These are phyloP conservation scores for Tigriopus japonicus DNA, from an alignment of 1,140 invertebrate species.

Conservation along the genomic window DNA sequence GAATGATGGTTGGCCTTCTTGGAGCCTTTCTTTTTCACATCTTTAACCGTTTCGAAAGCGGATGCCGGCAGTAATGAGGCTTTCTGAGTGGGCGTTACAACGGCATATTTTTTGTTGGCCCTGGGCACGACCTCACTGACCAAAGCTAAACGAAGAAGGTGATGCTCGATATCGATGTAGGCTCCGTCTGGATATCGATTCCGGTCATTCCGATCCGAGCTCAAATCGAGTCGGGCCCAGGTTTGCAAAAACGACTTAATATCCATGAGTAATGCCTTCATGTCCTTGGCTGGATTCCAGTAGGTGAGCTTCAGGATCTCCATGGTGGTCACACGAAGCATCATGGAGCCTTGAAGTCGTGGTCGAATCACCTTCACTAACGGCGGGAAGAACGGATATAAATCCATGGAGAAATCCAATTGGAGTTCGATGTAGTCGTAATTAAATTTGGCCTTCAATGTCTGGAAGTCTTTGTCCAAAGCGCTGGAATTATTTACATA, in stretches of 20 bases:
- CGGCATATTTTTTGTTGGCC: conserved; percentile 13
- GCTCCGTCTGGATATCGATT: conserved; percentile 21
- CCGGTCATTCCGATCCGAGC: conserved; percentile 21
- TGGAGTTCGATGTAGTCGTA: conserved; percentile 25
- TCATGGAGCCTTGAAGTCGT: conserved; percentile 22
- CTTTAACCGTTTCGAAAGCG: too few species aligned
- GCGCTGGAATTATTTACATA: conserved; percentile 18
- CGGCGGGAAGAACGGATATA: conserved; percentile 26
- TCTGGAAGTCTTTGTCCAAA: conserved; percentile 20
- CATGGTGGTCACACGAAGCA: conserved; percentile 25
- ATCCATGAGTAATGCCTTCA: conserved; percentile 22
- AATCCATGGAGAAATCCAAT: conserved; percentile 25
- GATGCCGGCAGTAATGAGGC: too few species aligned
- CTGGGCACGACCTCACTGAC: conserved; percentile 21
- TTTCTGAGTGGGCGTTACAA: neutral
- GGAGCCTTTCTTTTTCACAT: too few species aligned
- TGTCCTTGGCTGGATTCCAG: conserved; percentile 24
- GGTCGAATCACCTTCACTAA: conserved; percentile 24
- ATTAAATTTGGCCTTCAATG: conserved; percentile 20
- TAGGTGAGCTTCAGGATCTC: conserved; percentile 23
- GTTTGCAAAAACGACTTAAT: conserved; percentile 23
- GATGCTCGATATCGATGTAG: conserved; percentile 23
- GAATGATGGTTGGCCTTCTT: too few species aligned
- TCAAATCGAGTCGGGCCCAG: conserved; percentile 23
- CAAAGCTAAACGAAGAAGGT: conserved; percentile 22